phyloP scores from a whole-genome alignment of 2,113 vertebrate genomes.

The Syngnathus scovelli region DNA sequence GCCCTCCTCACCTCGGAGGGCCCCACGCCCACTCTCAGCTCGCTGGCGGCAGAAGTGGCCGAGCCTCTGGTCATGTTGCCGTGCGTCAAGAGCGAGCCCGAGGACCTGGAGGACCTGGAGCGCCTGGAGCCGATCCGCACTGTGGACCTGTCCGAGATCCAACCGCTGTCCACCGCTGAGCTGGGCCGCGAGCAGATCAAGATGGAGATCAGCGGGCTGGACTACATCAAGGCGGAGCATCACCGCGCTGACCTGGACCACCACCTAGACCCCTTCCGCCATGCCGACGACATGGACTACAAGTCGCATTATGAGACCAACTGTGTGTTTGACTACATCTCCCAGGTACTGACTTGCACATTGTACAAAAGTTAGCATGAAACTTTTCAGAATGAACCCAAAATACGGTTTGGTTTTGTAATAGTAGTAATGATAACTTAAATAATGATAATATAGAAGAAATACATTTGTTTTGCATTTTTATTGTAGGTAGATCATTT shows the following conservation, averaged over 20 bases:
- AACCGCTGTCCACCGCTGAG: conserved; percentile 72
- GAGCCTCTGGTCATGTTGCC: conserved; percentile 74
- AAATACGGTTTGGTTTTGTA: too few relatives aligned
- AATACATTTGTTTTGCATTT: too few relatives aligned
- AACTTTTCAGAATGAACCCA: background rate
- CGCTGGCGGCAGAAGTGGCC: conserved; percentile 62
- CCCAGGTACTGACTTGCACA: conserved; percentile 52
- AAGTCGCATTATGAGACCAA: conserved; percentile 73
- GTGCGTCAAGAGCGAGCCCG: conserved; percentile 72
- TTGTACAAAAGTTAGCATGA: background rate
- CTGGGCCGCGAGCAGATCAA: conserved; percentile 74
- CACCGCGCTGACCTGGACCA: conserved; percentile 51
- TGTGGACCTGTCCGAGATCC: conserved; percentile 74
- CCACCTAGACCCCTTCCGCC: conserved; percentile 57
- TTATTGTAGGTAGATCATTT: too few relatives aligned
- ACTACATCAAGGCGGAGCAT: conserved; percentile 76
- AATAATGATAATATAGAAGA: too few relatives aligned
- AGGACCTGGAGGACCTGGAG: conserved; percentile 41
- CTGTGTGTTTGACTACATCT: conserved; percentile 74
- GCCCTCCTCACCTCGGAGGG: conserved; percentile 65
- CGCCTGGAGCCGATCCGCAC: conserved; percentile 67
- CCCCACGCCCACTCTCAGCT: conserved; percentile 62
- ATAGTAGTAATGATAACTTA: too few relatives aligned
- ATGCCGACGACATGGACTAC: conserved; percentile 69
- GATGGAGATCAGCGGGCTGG: conserved; percentile 78